Conservation (phyloP, 2,113 vertebrate species). For the Trachemys scripta region DNA sequence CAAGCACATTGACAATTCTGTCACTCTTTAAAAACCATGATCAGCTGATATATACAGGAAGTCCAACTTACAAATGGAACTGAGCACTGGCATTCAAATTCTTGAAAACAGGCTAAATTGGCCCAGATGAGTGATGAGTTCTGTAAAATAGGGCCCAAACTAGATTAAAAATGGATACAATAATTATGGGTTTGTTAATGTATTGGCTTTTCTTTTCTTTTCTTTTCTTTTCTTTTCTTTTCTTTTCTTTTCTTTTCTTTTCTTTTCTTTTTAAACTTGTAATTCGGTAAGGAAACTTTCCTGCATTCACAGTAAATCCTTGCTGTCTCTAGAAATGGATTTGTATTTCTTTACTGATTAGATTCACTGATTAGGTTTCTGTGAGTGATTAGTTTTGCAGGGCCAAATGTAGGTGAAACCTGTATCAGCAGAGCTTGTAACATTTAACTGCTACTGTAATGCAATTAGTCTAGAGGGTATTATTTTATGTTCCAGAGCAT, state of each 20-base stretch:
- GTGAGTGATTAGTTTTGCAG: constrained; percentile 36
- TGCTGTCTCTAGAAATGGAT: constrained; percentile 4
- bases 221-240: not conserved
- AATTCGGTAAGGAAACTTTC: not conserved
- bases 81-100: constrained; percentile 17
- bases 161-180: constrained; percentile 27
- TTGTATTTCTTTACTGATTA: constrained; percentile 53
- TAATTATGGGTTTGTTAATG: not conserved
- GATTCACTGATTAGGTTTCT: not conserved
- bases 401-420: constrained; percentile 43
- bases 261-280: not conserved
- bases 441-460: constrained; percentile 34
- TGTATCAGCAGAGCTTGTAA: constrained; percentile 22
- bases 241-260: not conserved
- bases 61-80: not conserved
- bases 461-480: not conserved
- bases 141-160: not conserved
- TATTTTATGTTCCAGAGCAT: constrained; percentile 30
- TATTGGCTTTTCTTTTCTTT: not conserved
- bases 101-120: not conserved
- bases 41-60: not conserved
- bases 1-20: not conserved
- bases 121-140: not conserved
- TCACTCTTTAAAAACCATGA: not conserved
- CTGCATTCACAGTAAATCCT: constrained; percentile 22